Conservation (phyloP, 2,113 vertebrate genomes). For the Gobiocypris rarus region DNA sequence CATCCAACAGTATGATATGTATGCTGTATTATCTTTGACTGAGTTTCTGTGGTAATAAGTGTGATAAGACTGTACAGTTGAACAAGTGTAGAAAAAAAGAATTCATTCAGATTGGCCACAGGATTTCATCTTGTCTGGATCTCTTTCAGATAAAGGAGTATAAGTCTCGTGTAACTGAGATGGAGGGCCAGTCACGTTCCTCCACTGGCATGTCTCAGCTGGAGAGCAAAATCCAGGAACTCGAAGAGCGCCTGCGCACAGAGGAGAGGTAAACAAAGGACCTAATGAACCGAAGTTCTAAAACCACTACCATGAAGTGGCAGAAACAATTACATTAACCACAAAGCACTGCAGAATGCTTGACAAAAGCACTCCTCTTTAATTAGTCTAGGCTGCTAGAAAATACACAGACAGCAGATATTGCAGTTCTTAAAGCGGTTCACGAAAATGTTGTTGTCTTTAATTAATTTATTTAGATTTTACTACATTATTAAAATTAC, state of each 20-base stretch:
- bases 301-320: neutral
- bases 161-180: conserved; percentile 83
- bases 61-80: neutral
- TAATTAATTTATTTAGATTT: too few species aligned
- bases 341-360: conserved; percentile 14
- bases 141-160: conserved; percentile 87
- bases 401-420: neutral
- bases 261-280: conserved; percentile 85
- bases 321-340: conserved; percentile 9
- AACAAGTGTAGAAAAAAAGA: too few species aligned
- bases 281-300: neutral
- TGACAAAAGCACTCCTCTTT: neutral
- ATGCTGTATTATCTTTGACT: neutral
- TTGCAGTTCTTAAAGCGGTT: neutral
- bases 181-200: conserved; percentile 85
- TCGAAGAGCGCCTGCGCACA: conserved; percentile 83
- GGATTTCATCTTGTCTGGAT: neutral
- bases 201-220: conserved; percentile 82
- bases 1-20: neutral
- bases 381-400: neutral
- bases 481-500: too few species aligned
- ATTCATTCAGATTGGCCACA: neutral
- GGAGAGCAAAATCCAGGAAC: conserved; percentile 83
- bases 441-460: neutral
- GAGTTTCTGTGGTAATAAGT: neutral